Evolutionary conservation across 2,113 vertebrate genomes (phyloP).

Genomic region (Gavialis gangeticus): DNA sequence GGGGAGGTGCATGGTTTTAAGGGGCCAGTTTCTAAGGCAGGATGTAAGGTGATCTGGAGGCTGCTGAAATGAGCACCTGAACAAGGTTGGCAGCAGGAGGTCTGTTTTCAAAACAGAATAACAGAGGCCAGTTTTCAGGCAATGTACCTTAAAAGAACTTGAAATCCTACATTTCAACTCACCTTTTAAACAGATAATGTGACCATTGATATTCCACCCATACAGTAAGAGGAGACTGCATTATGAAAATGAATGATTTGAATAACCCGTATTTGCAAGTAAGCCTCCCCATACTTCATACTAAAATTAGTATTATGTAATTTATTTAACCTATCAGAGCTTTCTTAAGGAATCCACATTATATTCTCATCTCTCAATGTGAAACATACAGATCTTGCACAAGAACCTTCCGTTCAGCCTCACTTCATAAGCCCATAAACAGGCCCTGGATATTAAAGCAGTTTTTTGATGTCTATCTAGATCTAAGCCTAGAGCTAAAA

Average conservation of each 20-base stretch:
- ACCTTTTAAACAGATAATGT: neutral
- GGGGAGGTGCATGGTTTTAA: neutral
- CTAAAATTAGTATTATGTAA: fast-evolving
- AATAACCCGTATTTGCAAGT: neutral
- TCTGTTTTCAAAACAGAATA: neutral
- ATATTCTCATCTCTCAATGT: neutral
- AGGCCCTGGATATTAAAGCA: neutral
- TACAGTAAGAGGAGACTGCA: neutral
- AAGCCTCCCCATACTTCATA: neutral
- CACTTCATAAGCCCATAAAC: neutral
- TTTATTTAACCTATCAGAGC: neutral
- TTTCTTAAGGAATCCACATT: neutral
- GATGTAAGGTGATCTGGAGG: neutral
- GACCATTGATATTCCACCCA: neutral
- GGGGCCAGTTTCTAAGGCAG: fast-evolving
- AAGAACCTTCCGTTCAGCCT: neutral
- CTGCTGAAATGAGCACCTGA: neutral
- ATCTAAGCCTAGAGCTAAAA: neutral
- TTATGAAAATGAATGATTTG: fast-evolving
- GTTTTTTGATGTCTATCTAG: neutral
- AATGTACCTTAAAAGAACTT: neutral
- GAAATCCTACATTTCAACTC: neutral
- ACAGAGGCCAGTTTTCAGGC: neutral
- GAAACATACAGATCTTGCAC: neutral
- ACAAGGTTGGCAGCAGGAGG: neutral